Evolutionary conservation across 2,797 vertebrate species (phyloP).

Genomic region (Prunella strophiata): DNA sequence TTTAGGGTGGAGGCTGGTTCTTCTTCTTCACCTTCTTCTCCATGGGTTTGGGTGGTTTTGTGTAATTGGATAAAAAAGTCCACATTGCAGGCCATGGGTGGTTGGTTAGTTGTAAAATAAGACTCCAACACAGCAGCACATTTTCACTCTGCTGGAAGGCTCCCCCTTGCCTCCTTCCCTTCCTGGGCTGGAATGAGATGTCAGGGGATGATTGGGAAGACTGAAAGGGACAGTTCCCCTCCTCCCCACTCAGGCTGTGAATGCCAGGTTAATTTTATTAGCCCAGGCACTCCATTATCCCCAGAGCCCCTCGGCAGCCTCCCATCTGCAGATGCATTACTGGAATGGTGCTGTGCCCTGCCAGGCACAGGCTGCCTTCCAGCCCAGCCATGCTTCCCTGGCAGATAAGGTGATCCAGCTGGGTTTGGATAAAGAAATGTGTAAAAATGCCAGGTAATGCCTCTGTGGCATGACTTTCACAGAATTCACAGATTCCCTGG

Average conservation of each 20-base stretch:
- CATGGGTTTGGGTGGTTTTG: not conserved
- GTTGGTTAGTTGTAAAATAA: not conserved
- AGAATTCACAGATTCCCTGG: not conserved
- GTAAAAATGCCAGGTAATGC: not conserved
- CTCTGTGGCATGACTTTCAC: not conserved
- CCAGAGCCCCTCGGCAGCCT: not conserved
- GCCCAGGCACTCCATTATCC: constrained; percentile 46
- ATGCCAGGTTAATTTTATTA: constrained; percentile 60
- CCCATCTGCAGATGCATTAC: constrained; percentile 16
- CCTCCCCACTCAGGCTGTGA: constrained; percentile 6
- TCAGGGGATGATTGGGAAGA: constrained; percentile 14
- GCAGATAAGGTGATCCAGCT: not conserved
- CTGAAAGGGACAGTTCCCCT: constrained; percentile 14
- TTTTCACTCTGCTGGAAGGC: not conserved
- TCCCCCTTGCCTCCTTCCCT: not conserved
- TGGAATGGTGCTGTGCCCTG: not conserved
- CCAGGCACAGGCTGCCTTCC: constrained; percentile 8
- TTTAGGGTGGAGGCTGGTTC: not conserved
- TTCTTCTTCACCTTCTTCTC: not conserved
- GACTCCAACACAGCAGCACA: not conserved
- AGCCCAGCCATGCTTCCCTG: not conserved
- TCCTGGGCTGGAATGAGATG: not conserved
- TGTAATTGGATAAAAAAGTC: not conserved
- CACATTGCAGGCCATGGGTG: not conserved
- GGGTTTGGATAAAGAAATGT: not conserved